A percentile compares a stretch with the other conserved stretches of the same genome.
Conservation (phyloP, 2,888 invertebrate genomes). For the Liodrosophila aerea region DNA sequence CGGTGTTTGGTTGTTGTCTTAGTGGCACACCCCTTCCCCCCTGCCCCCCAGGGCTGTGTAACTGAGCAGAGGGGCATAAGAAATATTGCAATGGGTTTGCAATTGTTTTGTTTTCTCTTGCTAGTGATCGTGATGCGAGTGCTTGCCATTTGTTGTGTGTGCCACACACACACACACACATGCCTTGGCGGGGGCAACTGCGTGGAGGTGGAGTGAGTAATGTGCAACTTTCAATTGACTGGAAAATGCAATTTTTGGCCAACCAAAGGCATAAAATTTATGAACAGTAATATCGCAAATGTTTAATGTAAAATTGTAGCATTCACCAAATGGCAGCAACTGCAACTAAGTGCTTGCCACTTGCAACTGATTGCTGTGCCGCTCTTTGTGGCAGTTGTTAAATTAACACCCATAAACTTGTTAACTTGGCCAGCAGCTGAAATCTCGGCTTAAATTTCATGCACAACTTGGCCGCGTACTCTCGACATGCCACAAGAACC, state of each 20-base stretch:
- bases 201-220: slow-evolving; percentile 35
- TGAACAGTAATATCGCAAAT: slow-evolving; percentile 9
- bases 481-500: too few species aligned
- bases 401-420: slow-evolving; percentile 43
- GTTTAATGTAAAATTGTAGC: slow-evolving; percentile 15
- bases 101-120: slow-evolving; percentile 53
- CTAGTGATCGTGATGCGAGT: slow-evolving; percentile 42
- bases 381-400: slow-evolving; percentile 30
- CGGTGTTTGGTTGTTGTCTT: slow-evolving; percentile 46
- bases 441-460: slow-evolving; percentile 25
- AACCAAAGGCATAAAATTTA: slow-evolving; percentile 16
- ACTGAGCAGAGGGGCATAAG: slow-evolving; percentile 13
- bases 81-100: slow-evolving; percentile 55
- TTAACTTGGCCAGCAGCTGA: slow-evolving; percentile 21
- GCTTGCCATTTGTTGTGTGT: slow-evolving; percentile 20
- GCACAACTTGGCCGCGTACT: slow-evolving; percentile 19
- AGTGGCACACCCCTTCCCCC: slow-evolving; percentile 3
- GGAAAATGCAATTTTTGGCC: slow-evolving; percentile 76
- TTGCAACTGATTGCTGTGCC: slow-evolving; percentile 6
- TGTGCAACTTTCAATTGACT: slow-evolving; percentile 72
- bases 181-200: not conserved
- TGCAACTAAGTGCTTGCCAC: slow-evolving; percentile 10
- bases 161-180: too few species aligned
- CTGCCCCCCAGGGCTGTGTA: not conserved
- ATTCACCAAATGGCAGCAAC: not conserved